Evolutionary conservation across 2,888 invertebrate genomes (phyloP), one percentile per base, ranked within the genome.

Genomic region (Euzophera pinguis): DNA sequence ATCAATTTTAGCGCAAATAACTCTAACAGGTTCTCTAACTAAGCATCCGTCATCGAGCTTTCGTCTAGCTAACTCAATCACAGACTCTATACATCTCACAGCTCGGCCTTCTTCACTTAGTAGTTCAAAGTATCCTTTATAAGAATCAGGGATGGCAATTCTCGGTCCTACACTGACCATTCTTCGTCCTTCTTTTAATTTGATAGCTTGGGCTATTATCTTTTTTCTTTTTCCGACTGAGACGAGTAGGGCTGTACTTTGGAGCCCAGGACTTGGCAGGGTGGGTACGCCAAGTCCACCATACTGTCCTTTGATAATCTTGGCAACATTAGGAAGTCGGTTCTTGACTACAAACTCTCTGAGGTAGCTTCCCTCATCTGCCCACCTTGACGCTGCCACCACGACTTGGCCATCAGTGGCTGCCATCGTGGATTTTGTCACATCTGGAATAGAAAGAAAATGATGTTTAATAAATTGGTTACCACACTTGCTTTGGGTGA

Each of bases 221-320:
- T 97, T 96, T 72, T 96, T 94, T 64, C 95, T 93, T 61, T 95
- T 94, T 49, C 97, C 97, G 4, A 95, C 96, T 53, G 97, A 96
- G 53, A 97, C 93, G 53, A 98, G 92, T 47, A 98, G 87, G 3
- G 97, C 96, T 14, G 97, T 96, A 68, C 96, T 96, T 72, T 97
- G 96, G 22, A 97, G 91, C 55, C 96, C 94, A 4, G 97, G 97
- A 69, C 95, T 96, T 35, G 97, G 96, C 45, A 97, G 85, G 0
- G 96, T 95, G 1, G 97, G 97, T 13, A 96, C 97, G 27, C 98
- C 98, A 49, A 98, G 92, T 53, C 95, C 96, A 62, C 96, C 95
- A 88, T 98, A 98, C 81, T 98, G 97, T 60, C 98, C 98, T 84
- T 98, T 97, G 69, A 96, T 95, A 73, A 98, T 96, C 83, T 97